Evolutionary conservation across 2,797 vertebrate species (phyloP), one percentile per base, ranked within the genome.

Genomic region (Enteromius treurensis): DNA sequence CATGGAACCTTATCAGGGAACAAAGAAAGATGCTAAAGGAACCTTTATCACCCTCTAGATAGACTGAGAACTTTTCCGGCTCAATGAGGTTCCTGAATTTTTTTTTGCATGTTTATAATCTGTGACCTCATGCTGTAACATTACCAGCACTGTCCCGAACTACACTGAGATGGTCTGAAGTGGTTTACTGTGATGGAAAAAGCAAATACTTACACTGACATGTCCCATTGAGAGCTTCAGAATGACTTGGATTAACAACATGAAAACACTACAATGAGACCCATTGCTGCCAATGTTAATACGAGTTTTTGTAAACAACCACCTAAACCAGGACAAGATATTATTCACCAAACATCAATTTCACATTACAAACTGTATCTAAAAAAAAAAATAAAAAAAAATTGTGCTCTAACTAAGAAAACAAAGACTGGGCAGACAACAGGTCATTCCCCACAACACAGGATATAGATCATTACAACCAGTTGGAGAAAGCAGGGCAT

Each of bases 391-490:
- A 58, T n/a, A 55, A n/a, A 53, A 58, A 26, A 69, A 75, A 29
- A 26, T 32, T 8, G 19, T n/a, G n/a, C 42, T 65, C 70, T 29
- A 70, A 70, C 42, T 81, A 74, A 64, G 23, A 32, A 58, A 68
- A 77, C 65, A 79, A 47, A 69, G 51, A 80, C n/a, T 23, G 51
- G 79, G 77, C 71, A 80, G 77, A 51, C 85, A 74, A 80, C 69
- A 58, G 81, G 69, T 81, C 77, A 79, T 84, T 85, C 71, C 70
- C 70, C 75, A 83, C 42, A 71, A 64, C 9, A 78, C 65, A 83
- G 53, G 26, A 82, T 76, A 77, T 67, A 82, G 86, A 86, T 87
- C 75, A 82, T 82, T 65, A 86, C 69, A 79, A 86, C 83, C 83
- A 40, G 55, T 68, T 80, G 51, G 40, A 64, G 32, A 74, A 79